These are phyloP conservation scores for Eupithecia vulgata DNA, from an alignment of 2,888 invertebrate genomes.

Conservation along the genomic window DNA sequence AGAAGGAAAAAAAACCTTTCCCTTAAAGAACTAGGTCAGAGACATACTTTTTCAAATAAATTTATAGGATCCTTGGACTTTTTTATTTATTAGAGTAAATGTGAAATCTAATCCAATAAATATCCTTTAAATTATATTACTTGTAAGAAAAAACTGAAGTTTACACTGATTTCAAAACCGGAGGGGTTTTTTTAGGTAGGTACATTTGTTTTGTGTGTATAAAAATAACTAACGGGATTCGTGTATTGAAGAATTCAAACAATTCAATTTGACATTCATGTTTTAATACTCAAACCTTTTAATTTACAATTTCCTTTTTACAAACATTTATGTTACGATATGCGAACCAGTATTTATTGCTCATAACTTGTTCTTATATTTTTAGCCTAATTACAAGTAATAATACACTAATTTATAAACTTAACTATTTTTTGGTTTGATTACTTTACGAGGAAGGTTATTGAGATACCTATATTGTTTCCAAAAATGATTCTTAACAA, in stretches of 20 bases:
- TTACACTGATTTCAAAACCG: too few species aligned
- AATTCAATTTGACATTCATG: slow-evolving; percentile 24
- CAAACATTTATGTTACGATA: slow-evolving; percentile 69
- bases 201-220: background rate
- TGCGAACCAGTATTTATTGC: slow-evolving; percentile 73
- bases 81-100: too few species aligned
- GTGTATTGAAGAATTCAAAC: slow-evolving; percentile 1
- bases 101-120: too few species aligned
- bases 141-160: too few species aligned
- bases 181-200: too few species aligned
- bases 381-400: background rate
- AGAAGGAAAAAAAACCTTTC: too few species aligned
- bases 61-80: too few species aligned
- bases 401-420: background rate
- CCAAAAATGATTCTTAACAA: background rate
- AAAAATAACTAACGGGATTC: background rate
- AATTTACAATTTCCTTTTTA: slow-evolving; percentile 66
- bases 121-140: too few species aligned
- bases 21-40: too few species aligned
- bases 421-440: background rate
- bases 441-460: background rate
- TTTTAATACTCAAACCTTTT: slow-evolving; percentile 72
- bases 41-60: too few species aligned
- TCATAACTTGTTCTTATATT: slow-evolving; percentile 42
- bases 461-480: background rate